These are phyloP conservation scores for Cervus canadensis DNA, from an alignment of 2,113 vertebrate genomes.

Conservation along the genomic window DNA sequence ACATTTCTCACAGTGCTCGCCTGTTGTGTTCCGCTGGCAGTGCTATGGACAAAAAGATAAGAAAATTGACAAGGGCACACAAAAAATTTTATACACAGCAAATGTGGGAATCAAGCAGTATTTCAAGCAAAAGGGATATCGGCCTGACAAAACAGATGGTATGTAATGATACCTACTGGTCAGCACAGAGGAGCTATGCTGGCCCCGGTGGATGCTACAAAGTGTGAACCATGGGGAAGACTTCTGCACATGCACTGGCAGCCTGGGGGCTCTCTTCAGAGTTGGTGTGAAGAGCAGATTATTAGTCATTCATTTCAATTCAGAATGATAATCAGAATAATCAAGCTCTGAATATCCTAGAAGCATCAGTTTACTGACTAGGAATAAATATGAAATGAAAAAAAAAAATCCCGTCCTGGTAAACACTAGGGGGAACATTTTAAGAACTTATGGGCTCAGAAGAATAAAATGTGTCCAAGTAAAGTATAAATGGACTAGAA, in stretches of 20 bases:
- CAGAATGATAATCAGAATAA: not conserved
- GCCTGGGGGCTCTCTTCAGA: not conserved
- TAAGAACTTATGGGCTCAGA: not conserved
- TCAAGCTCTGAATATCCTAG: not conserved
- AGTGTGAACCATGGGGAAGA: not conserved
- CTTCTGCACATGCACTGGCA: not conserved
- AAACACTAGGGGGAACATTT: not conserved
- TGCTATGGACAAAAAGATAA: conserved; percentile 79
- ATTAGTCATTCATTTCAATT: not conserved
- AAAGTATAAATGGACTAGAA: not conserved
- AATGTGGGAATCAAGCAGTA: not conserved
- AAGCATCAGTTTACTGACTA: not conserved
- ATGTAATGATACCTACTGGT: not conserved
- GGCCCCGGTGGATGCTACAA: not conserved
- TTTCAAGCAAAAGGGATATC: not conserved
- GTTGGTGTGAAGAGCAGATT: not conserved
- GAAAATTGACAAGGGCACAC: not conserved
- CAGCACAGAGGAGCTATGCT: not conserved
- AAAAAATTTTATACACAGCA: not conserved
- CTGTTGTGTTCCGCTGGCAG: conserved; percentile 90
- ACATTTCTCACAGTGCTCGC: conserved; percentile 92
- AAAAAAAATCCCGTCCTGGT: not conserved
- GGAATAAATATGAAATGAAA: not conserved
- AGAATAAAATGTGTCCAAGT: not conserved
- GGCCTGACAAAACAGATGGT: not conserved